A percentile compares a stretch with the other conserved stretches of the same genome.
Conservation (phyloP, 2,888 invertebrate genomes). For the Norana najaformis region DNA sequence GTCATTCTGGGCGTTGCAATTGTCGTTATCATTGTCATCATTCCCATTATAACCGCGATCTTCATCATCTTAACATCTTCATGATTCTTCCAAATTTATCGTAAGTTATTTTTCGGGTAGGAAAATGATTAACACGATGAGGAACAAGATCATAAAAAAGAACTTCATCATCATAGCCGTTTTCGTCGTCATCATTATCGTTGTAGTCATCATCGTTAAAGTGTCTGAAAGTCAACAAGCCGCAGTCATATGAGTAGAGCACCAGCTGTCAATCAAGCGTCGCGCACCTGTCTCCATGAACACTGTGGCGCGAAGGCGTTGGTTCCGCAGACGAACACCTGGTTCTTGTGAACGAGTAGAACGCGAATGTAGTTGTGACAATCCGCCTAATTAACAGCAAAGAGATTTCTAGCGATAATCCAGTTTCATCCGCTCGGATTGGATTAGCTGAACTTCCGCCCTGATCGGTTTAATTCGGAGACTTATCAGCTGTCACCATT, state of each 20-base stretch:
- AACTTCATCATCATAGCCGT: too few species aligned
- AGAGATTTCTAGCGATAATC: not conserved
- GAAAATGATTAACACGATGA: too few species aligned
- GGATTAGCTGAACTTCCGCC: not conserved
- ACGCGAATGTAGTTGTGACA: slow-evolving; percentile 89
- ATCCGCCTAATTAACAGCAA: slow-evolving; percentile 65
- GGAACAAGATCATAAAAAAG: too few species aligned
- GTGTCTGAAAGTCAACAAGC: not conserved
- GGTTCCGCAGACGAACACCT: slow-evolving; percentile 88
- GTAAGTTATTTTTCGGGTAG: too few species aligned
- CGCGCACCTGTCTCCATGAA: slow-evolving; percentile 73
- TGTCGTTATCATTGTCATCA: too few species aligned
- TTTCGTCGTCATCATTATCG: not conserved
- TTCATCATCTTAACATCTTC: too few species aligned
- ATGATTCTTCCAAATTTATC: too few species aligned
- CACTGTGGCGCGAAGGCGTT: slow-evolving; percentile 86
- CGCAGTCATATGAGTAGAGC: too few species aligned
- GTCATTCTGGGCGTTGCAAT: too few species aligned
- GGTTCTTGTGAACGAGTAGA: slow-evolving; percentile 73
- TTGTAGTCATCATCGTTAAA: not conserved
- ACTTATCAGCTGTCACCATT: not conserved
- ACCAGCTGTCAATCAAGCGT: not conserved
- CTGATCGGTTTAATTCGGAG: not conserved
- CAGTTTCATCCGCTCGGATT: not conserved
- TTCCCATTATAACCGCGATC: too few species aligned